Percentiles rank a stretch among this genome's conserved stretches.
These are phyloP conservation scores for Pygocentrus nattereri DNA, from an alignment of 2,797 vertebrate species.

Conservation along the genomic window DNA sequence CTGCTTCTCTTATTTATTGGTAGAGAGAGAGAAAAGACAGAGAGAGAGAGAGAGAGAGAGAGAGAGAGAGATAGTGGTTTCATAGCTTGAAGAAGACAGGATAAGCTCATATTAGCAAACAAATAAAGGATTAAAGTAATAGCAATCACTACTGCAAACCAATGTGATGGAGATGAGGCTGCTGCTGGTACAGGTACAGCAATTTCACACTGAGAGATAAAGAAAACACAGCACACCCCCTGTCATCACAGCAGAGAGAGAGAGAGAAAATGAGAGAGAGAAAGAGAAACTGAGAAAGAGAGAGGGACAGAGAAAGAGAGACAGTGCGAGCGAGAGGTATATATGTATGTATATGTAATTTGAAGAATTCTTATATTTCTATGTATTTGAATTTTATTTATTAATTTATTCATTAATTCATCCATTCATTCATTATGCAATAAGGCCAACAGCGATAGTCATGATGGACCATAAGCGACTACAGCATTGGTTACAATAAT, in stretches of 20 bases:
- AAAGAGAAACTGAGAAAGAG: neutral
- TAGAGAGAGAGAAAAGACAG: neutral
- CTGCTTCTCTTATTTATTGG: slow-evolving; percentile 21
- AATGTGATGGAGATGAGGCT: neutral
- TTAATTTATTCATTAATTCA: too few species aligned
- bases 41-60: slow-evolving; percentile 1
- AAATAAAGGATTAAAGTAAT: slow-evolving; percentile 44
- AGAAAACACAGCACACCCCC: slow-evolving; percentile 16
- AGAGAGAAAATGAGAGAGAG: neutral
- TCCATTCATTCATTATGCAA: too few species aligned
- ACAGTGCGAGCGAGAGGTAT: neutral
- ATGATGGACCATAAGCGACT: too few species aligned
- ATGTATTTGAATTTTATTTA: too few species aligned
- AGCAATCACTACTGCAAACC: slow-evolving; percentile 10
- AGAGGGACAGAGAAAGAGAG: neutral
- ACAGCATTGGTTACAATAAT: too few species aligned
- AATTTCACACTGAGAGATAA: slow-evolving; percentile 26
- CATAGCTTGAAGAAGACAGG: neutral
- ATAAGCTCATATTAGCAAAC: slow-evolving; percentile 16
- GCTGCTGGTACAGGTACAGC: slow-evolving; percentile 22
- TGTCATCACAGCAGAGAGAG: neutral
- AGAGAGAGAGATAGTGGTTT: neutral
- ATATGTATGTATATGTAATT: too few species aligned
- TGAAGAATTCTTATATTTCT: too few species aligned
- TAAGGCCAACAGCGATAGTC: too few species aligned